Evolutionary conservation across 2,113 vertebrate genomes (phyloP).

Genomic region (Abramis brama): DNA sequence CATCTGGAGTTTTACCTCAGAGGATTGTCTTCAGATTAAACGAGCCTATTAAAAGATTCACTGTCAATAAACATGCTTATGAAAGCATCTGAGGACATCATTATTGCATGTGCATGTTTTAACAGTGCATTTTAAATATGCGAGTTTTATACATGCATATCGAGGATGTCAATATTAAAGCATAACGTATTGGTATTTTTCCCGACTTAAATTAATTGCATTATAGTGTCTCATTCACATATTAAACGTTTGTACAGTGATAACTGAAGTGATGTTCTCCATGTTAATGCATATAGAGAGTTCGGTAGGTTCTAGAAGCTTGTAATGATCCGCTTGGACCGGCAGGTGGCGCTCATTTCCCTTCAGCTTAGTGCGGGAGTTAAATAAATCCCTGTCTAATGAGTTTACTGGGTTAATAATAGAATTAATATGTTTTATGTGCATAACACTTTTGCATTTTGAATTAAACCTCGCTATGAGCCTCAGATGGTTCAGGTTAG

Average conservation of each 20-base stretch:
- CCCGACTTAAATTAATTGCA: background rate
- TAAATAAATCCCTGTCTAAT: background rate
- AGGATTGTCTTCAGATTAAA: constrained; percentile 2
- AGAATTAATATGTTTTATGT: background rate
- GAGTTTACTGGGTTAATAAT: background rate
- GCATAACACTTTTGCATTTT: background rate
- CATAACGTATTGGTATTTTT: background rate
- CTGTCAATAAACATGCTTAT: background rate
- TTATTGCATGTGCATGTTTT: background rate
- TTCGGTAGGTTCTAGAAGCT: constrained; percentile 76
- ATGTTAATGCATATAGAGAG: constrained; percentile 39
- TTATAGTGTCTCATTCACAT: background rate
- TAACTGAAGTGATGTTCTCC: constrained; percentile 40
- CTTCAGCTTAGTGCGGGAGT: background rate
- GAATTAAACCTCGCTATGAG: background rate
- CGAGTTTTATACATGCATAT: too few relatives aligned
- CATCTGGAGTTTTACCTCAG: constrained; percentile 9
- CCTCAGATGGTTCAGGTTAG: background rate
- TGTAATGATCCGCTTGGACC: constrained; percentile 55
- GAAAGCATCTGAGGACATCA: background rate
- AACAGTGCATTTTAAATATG: background rate
- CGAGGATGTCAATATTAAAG: background rate
- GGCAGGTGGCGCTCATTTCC: constrained; percentile 58
- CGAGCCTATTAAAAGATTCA: background rate
- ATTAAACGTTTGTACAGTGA: background rate